These are phyloP conservation scores for Montipora foliosa DNA, from an alignment of 64 coral and sea anemone species.

Conservation along the genomic window DNA sequence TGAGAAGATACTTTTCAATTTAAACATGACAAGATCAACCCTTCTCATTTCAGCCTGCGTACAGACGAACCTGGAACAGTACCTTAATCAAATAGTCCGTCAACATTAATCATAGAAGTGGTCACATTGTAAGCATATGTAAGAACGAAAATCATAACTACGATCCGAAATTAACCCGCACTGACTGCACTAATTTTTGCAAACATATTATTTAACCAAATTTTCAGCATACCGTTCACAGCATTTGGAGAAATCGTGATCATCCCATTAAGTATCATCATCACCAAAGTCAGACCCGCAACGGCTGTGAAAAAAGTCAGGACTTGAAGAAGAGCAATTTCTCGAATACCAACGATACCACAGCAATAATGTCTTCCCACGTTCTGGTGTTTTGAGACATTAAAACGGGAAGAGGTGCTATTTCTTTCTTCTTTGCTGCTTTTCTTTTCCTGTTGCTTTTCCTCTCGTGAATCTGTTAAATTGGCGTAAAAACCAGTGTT, in stretches of 20 bases:
- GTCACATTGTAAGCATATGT: too few relatives aligned
- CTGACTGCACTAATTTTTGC: too few relatives aligned
- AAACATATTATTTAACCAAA: background rate
- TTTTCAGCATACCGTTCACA: background rate
- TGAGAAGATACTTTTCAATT: too few relatives aligned
- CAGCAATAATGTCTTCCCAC: background rate
- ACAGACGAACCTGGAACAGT: too few relatives aligned
- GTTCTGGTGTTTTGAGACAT: background rate
- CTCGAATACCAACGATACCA: background rate
- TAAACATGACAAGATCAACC: too few relatives aligned
- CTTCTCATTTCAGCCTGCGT: too few relatives aligned
- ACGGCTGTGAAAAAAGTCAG: background rate
- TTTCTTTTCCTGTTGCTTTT: background rate
- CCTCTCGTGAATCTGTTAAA: background rate
- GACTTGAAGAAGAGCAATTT: background rate
- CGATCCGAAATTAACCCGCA: too few relatives aligned
- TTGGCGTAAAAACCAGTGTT: background rate
- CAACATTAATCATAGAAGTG: too few relatives aligned
- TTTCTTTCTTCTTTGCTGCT: background rate
- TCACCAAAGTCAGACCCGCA: background rate
- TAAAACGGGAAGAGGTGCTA: background rate
- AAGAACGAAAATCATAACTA: too few relatives aligned
- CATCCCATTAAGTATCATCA: background rate
- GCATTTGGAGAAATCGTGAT: background rate
- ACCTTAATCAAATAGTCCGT: too few relatives aligned